Base-by-base conservation (phyloP, 2,113 vertebrate genomes). In the Otis tarda region DNA sequence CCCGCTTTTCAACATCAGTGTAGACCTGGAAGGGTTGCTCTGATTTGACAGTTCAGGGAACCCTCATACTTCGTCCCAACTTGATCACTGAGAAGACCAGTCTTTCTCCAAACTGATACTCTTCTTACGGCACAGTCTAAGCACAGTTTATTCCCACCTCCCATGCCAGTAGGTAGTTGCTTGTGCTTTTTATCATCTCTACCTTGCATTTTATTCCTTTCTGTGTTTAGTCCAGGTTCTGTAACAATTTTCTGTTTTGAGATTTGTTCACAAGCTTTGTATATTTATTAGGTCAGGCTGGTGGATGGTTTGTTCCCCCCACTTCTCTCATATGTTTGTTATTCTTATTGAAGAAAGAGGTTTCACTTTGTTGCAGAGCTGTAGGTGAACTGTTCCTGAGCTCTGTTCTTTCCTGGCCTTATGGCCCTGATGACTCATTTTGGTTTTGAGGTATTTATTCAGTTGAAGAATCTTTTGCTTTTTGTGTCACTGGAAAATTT, bases 1-100 rank as follows among this genome's bases (percentile, higher is more conserved):
- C 16, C 31, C 2, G 2, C 39, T 80, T 52, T 35, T 60, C 61
- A 41, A 4, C 30, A 50, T 41, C 25, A 18, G 19, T 0, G 0
- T 12, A 28, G 57, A 73, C 37, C 35, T 47, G 45, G n/a, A 50
- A 73, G 33, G 10, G 8, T 79, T 45, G 9, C 83, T 90, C 61
- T 89, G 25, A 23, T 85, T 25, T n/a, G 33, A 15, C 39, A 45
- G 39, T 50, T n/a, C 56, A 6, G 2, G 31, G 33, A 83, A 41
- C 24, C 18, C 50, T 45, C 15, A 2, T 37, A 11, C 50, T 52
- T 71, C 56, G n/a, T 68, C 41, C 25, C n/a, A 50, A 22, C n/a
- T 22, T 79, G 12, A 30, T 87, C 13, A 53, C 65, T 1, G 6
- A 83, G n/a, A 83, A 35, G 28, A 60, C 15, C 18, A 47, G 37